phyloP scores from a whole-genome alignment of 2,888 invertebrate genomes.

The Drymonia ruficornis region DNA sequence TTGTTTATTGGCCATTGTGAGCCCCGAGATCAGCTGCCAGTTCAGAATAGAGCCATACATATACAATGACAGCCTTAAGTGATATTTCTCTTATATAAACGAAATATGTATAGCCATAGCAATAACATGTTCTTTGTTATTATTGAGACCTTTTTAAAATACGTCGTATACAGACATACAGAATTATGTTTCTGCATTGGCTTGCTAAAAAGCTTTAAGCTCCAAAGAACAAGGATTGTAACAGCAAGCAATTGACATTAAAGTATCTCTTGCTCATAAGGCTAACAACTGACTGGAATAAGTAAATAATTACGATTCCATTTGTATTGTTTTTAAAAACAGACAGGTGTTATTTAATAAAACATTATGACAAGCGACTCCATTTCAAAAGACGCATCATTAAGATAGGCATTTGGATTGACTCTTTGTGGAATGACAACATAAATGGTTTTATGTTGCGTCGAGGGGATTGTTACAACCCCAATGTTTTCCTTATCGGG shows the following conservation, averaged over 20 bases:
- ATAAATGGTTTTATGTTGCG: constrained; percentile 34
- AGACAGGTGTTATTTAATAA: background rate
- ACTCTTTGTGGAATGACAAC: constrained; percentile 22
- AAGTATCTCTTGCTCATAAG: no score
- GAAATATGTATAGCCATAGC: background rate
- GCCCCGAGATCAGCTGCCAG: constrained; percentile 63
- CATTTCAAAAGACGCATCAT: background rate
- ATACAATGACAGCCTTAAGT: constrained; percentile 53
- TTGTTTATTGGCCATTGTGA: constrained; percentile 79
- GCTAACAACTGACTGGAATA: no score
- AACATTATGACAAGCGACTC: background rate
- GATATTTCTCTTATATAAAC: background rate
- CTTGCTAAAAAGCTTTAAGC: no score
- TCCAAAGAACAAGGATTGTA: no score
- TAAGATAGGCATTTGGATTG: constrained; percentile 10
- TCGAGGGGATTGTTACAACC: constrained; percentile 46
- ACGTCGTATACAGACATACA: no score
- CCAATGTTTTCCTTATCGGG: constrained; percentile 50
- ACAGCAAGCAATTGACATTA: no score
- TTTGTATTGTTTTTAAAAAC: background rate
- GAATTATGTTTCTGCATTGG: no score
- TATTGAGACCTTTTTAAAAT: no score
- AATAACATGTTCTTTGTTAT: no score
- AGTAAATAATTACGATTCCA: no score
- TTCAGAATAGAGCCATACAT: constrained; percentile 68